Percentiles rank a stretch among this genome's conserved stretches.
Conservation (phyloP, 2,797 vertebrate genomes). For the Amphiprion clarkii region DNA sequence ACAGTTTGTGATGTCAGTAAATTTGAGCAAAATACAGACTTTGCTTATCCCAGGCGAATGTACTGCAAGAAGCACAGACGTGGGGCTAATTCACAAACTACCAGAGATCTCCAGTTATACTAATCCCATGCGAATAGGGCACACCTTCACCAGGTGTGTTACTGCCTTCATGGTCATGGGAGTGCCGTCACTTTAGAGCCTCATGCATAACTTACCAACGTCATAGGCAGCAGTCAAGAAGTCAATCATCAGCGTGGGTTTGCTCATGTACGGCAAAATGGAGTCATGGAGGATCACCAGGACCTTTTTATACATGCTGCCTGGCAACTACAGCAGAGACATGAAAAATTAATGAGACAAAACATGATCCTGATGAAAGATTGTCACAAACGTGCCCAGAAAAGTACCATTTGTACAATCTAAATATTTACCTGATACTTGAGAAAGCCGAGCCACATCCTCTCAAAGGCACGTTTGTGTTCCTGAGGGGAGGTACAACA, state of each 20-base stretch:
- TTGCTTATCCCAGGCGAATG: too few relatives aligned
- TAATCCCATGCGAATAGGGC: too few relatives aligned
- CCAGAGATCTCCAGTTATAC: too few relatives aligned
- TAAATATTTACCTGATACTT: slow-evolving; percentile 88
- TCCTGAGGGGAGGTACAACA: slow-evolving; percentile 83
- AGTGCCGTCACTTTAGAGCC: background rate
- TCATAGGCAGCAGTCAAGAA: slow-evolving; percentile 94
- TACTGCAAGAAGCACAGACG: too few relatives aligned
- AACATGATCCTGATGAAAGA: background rate
- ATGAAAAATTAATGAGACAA: background rate
- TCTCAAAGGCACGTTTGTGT: slow-evolving; percentile 91
- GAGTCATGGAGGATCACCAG: slow-evolving; percentile 93
- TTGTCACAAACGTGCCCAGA: background rate
- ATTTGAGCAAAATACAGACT: too few relatives aligned
- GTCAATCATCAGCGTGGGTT: slow-evolving; percentile 95
- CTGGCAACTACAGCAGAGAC: slow-evolving; percentile 85
- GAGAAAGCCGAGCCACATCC: slow-evolving; percentile 94
- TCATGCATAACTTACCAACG: slow-evolving; percentile 86
- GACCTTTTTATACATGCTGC: slow-evolving; percentile 93
- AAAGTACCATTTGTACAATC: background rate
- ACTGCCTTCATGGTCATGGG: background rate
- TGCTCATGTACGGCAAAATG: slow-evolving; percentile 93
- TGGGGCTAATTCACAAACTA: too few relatives aligned
- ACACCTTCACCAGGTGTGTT: background rate
- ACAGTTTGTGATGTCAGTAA: too few relatives aligned